These are phyloP conservation scores for Dicroscelio sp. DNA, from an alignment of 2,888 invertebrate genomes.

Conservation along the genomic window DNA sequence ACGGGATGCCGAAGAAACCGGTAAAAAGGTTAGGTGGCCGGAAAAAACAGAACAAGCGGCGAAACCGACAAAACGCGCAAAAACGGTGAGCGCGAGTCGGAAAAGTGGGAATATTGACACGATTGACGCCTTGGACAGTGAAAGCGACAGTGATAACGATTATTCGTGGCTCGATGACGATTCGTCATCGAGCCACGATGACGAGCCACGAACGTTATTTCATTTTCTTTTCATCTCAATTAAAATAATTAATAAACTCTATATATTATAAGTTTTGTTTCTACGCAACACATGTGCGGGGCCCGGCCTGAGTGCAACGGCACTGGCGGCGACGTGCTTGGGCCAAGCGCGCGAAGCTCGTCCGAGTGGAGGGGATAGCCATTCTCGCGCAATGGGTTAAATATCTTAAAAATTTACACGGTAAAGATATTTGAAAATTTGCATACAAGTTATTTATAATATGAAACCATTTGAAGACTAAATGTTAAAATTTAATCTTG, in stretches of 20 bases:
- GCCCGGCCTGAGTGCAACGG: background rate
- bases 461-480: too few relatives aligned
- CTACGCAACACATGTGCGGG: conserved; percentile 9
- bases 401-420: too few relatives aligned
- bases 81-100: background rate
- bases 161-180: background rate
- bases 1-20: conserved; percentile 4
- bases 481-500: too few relatives aligned
- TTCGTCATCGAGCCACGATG: background rate
- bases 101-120: background rate
- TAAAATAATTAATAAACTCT: background rate
- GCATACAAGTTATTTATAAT: too few relatives aligned
- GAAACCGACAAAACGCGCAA: background rate
- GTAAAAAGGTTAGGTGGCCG: background rate
- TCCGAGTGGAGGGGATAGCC: conserved; percentile 9
- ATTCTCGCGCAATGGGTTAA: background rate
- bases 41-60: background rate
- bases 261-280: background rate
- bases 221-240: background rate
- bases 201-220: background rate
- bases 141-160: background rate
- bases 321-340: conserved; percentile 3
- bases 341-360: conserved; percentile 4
- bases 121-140: background rate
- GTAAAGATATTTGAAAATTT: too few relatives aligned